phyloP scores from a whole-genome alignment of 2,888 invertebrate species.

The Drosophila multiciliata region DNA sequence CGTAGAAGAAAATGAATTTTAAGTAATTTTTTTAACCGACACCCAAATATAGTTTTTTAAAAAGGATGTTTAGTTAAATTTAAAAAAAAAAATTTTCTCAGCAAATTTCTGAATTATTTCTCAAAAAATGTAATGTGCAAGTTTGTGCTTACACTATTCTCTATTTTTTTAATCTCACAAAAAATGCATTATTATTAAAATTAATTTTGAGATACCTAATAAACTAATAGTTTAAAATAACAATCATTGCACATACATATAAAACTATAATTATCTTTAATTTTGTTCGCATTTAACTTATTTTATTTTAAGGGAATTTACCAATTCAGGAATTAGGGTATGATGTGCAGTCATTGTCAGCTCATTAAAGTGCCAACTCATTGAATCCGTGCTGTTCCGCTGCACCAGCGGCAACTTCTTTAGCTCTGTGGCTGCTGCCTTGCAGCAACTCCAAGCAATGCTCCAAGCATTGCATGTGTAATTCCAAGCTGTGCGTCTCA shows the following conservation, averaged over 20 bases:
- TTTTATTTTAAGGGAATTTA: neutral
- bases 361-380: constrained; percentile 27
- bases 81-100: neutral
- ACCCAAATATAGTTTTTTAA: neutral
- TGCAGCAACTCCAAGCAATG: constrained; percentile 21
- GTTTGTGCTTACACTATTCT: neutral
- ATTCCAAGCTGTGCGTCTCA: constrained; percentile 34
- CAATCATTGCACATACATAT: neutral
- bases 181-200: neutral
- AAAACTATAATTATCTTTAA: neutral
- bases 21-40: neutral
- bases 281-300: neutral
- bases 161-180: neutral
- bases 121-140: too few relatives aligned
- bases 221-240: neutral
- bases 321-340: constrained; percentile 14
- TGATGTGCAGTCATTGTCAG: constrained; percentile 6
- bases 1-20: neutral
- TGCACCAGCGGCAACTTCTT: constrained; percentile 17
- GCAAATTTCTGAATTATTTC: neutral
- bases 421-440: constrained; percentile 22
- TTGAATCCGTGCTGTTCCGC: constrained; percentile 17
- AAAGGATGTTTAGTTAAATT: neutral
- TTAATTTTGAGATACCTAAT: neutral
- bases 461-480: constrained; percentile 10